Base-by-base conservation (phyloP, 1,140 invertebrate genomes). In the Pogonomyrmex californicus region DNA sequence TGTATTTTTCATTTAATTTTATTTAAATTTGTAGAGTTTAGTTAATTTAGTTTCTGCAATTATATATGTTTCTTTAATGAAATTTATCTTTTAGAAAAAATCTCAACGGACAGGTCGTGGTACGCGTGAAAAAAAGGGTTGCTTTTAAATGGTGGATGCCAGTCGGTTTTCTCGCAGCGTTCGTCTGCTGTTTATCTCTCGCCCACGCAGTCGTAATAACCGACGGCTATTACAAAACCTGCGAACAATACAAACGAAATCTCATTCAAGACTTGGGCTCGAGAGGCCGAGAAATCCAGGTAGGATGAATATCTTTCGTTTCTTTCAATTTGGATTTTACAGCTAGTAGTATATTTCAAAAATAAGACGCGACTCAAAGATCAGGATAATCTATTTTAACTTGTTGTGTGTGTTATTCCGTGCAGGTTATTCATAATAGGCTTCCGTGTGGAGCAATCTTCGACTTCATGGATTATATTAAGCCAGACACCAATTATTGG, bases 391-490 rank as follows among this genome's bases (percentile, higher is more conserved):
- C 12, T 17, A 38, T 65, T 44, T 38, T 63, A 54, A 75, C 58
- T 41, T 23, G 1, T 23, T 23, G 23, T 23, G 23, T 23, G 23
- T 36, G 12, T 71, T 6, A 62, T 63, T 10, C 14, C 12, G 30
- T 47, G 17, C 36, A 96, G 96, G 96, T 96, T 17, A 96, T 98
- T 83, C 96, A 96, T 87, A 96, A 96, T 12, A 96, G 97, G 36
- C 91, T 98, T 0, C 94, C 95, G 1, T 98, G 97, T 91, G 96
- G 96, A 49, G 96, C 97, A 0, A 96, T 97, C 62, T 96, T 96
- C 60, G 97, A 98, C 93, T 97, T 97, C 89, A 97, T 98, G 97
- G 97, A 98, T 91, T 97, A 97, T 88, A 90, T 97, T 56, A 96
- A 97, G 60, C 96, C 96, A 7, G 96, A 97, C 79, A 91, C 95